These are phyloP conservation scores for Neosilurus mollespiculum DNA, from an alignment of 2,797 vertebrate species.

Conservation along the genomic window DNA sequence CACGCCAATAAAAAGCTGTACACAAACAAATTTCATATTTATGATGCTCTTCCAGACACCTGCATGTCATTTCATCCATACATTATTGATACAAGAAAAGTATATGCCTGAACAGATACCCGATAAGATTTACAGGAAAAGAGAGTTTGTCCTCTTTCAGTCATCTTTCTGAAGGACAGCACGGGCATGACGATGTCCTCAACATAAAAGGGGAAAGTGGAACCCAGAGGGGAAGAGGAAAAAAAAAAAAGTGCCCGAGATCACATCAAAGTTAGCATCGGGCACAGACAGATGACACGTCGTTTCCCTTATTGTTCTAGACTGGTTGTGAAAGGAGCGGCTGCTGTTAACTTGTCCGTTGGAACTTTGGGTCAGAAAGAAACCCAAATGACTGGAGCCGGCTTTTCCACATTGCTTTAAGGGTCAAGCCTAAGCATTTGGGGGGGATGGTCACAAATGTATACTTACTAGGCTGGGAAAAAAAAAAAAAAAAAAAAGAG, in stretches of 20 bases:
- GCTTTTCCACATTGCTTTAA: conserved; percentile 33
- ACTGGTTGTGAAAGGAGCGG: conserved; percentile 27
- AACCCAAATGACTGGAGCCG: conserved; percentile 31
- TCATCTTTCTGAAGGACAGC: conserved; percentile 8
- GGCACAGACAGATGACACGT: conserved; percentile 33
- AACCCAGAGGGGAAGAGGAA: not conserved
- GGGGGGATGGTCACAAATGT: conserved; percentile 37
- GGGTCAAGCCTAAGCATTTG: conserved; percentile 24
- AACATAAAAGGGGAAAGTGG: conserved; percentile 35
- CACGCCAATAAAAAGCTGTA: conserved; percentile 31
- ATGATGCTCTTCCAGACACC: conserved; percentile 44
- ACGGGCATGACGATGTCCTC: conserved; percentile 38
- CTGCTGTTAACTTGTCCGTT: conserved; percentile 26
- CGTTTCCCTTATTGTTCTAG: not conserved
- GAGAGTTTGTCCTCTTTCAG: conserved; percentile 23
- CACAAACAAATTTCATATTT: conserved; percentile 15
- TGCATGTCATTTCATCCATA: conserved; percentile 5
- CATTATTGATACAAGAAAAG: conserved; percentile 37
- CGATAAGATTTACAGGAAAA: conserved; percentile 33
- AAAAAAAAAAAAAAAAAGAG: not conserved
- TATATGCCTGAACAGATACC: conserved; percentile 34
- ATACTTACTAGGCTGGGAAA: not conserved
- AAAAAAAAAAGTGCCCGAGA: conserved; percentile 20
- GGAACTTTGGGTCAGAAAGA: conserved; percentile 19
- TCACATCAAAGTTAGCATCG: conserved; percentile 18